A percentile compares a stretch with the other conserved stretches of the same genome.
These are phyloP conservation scores for Romanogobio albipinnatus DNA, from an alignment of 2,113 vertebrate species.

Conservation along the genomic window DNA sequence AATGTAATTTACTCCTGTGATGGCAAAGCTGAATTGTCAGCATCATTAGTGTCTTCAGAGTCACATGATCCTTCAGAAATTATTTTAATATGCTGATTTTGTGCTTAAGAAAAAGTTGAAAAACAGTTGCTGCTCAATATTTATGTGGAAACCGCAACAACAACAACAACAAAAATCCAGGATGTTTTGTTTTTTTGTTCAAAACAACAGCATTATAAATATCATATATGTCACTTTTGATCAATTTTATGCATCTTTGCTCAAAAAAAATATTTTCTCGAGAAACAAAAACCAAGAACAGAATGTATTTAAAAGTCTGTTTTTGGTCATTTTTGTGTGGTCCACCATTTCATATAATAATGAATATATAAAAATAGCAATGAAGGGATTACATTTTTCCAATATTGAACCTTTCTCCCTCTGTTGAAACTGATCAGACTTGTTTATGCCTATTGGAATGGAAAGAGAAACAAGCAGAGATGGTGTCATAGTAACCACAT, in stretches of 20 bases:
- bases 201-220: not conserved
- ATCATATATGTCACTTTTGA: not conserved
- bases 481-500: conserved; percentile 61
- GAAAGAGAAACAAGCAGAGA: conserved; percentile 63
- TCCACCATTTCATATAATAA: not conserved
- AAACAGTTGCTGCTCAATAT: too few relatives aligned
- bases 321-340: not conserved
- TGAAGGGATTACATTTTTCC: not conserved
- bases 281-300: not conserved
- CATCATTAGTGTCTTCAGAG: not conserved
- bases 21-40: not conserved
- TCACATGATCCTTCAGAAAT: not conserved
- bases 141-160: too few relatives aligned
- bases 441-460: conserved; percentile 48
- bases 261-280: not conserved
- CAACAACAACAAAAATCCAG: too few relatives aligned
- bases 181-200: too few relatives aligned
- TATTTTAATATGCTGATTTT: not conserved
- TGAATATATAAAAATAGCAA: not conserved
- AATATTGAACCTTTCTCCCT: conserved; percentile 23
- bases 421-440: conserved; percentile 55
- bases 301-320: not conserved
- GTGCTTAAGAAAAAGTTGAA: too few relatives aligned
- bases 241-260: not conserved
- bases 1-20: not conserved